Percentiles rank a stretch among this genome's conserved stretches.
phyloP scores from a whole-genome alignment of 2,797 vertebrate genomes.

The Sebastes nivosus region DNA sequence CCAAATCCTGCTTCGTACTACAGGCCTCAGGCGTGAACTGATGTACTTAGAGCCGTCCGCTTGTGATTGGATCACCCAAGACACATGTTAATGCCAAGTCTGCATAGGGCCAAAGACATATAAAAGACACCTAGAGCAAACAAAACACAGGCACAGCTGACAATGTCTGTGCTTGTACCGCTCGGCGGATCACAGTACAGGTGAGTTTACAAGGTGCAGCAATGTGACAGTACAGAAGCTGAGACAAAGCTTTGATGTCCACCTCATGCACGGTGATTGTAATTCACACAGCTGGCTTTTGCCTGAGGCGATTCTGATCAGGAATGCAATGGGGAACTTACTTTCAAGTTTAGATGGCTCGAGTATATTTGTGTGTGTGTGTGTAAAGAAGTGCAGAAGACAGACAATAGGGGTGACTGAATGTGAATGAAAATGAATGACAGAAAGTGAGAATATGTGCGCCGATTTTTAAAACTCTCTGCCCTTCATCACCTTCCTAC shows the following conservation, averaged over 20 bases:
- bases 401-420: constrained; percentile 6
- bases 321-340: constrained; percentile 42
- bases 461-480: constrained; percentile 11
- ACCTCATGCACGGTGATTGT: constrained; percentile 45
- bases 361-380: constrained; percentile 25
- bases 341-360: constrained; percentile 53
- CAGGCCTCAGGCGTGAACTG: too few species aligned
- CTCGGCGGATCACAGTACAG: constrained; percentile 25
- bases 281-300: constrained; percentile 55
- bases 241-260: constrained; percentile 59
- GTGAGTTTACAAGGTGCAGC: constrained; percentile 28
- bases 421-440: constrained; percentile 14
- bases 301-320: constrained; percentile 59
- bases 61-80: not conserved
- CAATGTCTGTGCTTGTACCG: not conserved
- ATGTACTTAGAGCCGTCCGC: not conserved
- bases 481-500: constrained; percentile 9
- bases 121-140: constrained; percentile 32
- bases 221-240: constrained; percentile 13
- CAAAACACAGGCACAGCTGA: constrained; percentile 22
- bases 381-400: constrained; percentile 2
- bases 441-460: constrained; percentile 22
- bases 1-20: too few species aligned
- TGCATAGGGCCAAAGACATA: not conserved
- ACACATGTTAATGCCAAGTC: not conserved